Conservation (phyloP, 37 sponge, comb jelly and placozoan genomes). For the Amphimedon queenslandica region DNA sequence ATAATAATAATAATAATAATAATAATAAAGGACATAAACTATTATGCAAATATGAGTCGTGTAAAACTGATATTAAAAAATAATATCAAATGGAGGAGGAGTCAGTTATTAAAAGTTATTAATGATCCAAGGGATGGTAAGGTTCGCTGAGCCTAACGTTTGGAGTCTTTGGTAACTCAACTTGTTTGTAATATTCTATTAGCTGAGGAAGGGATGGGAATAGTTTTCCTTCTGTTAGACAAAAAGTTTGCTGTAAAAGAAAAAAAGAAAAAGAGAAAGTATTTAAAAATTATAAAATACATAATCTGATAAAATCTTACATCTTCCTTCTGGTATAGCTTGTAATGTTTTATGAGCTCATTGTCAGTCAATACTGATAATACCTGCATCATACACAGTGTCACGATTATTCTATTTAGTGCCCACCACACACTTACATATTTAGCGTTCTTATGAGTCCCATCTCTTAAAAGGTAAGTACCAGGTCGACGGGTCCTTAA, state of each 20-base stretch:
- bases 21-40: no score
- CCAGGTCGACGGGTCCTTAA: no score
- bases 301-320: slow-evolving; percentile 3
- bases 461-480: slow-evolving; percentile 58
- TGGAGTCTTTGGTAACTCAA: slow-evolving; percentile 25
- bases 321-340: slow-evolving; percentile 64
- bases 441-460: slow-evolving; percentile 49
- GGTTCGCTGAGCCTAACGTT: slow-evolving; percentile 52
- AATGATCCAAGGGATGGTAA: slow-evolving; percentile 39
- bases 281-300: no score
- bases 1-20: no score
- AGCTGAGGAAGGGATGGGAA: slow-evolving; percentile 52
- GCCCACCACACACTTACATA: no score
- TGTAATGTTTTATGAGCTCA: slow-evolving; percentile 69
- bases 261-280: not conserved
- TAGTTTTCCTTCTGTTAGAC: slow-evolving; percentile 35
- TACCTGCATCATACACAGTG: not conserved
- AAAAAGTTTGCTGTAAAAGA: slow-evolving; percentile 21
- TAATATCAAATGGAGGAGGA: no score
- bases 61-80: no score
- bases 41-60: no score
- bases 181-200: slow-evolving; percentile 37
- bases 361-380: slow-evolving; percentile 66
- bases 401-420: not conserved
- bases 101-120: no score